Evolutionary conservation across 2,113 vertebrate species (phyloP).

Genomic region (Catharus fuscescens): DNA sequence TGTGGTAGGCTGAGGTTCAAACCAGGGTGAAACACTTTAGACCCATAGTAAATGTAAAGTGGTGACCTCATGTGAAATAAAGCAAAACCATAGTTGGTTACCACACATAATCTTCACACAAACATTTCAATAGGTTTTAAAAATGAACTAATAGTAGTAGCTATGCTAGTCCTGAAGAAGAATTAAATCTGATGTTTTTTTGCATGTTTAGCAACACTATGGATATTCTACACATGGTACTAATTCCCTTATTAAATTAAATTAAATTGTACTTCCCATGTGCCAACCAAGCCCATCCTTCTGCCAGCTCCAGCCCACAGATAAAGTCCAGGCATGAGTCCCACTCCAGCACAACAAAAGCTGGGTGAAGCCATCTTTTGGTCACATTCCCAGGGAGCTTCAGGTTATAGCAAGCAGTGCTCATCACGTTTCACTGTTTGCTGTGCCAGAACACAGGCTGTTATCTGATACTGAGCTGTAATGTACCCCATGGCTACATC

Average conservation of each 20-base stretch:
- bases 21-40: conserved; percentile 27
- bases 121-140: conserved; percentile 1
- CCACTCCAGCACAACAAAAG: not conserved
- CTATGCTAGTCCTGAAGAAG: not conserved
- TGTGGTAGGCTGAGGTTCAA: conserved; percentile 25
- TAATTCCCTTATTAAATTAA: not conserved
- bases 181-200: not conserved
- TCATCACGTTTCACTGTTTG: not conserved
- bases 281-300: not conserved
- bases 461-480: not conserved
- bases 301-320: not conserved
- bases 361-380: not conserved
- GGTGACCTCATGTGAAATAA: not conserved
- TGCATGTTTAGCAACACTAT: not conserved
- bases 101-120: not conserved
- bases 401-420: not conserved
- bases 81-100: not conserved
- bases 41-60: not conserved
- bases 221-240: not conserved
- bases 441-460: not conserved
- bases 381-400: not conserved
- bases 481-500: not conserved
- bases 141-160: not conserved
- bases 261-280: not conserved
- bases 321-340: not conserved